Evolutionary conservation across 1,140 invertebrate species (phyloP).

Genomic region (Carposina sasakii): DNA sequence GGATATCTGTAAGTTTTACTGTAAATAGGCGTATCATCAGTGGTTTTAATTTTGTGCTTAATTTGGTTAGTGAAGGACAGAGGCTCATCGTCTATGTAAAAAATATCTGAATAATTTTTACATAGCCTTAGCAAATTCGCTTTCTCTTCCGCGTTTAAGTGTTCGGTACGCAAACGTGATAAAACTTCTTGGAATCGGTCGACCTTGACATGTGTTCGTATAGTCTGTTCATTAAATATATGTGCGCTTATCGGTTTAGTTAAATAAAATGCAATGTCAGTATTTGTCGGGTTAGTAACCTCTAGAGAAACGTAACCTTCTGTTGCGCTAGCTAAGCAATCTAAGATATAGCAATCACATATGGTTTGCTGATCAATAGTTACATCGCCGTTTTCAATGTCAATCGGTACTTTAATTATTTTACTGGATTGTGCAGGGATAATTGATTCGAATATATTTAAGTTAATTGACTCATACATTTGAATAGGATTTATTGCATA

Average conservation of each 20-base stretch:
- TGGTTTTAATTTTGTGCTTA: slow-evolving; percentile 21
- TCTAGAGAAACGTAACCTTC: background rate
- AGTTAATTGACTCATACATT: background rate
- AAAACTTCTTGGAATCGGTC: background rate
- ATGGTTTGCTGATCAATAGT: slow-evolving; percentile 2
- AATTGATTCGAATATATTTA: slow-evolving; percentile 3
- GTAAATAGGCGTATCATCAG: slow-evolving; percentile 18
- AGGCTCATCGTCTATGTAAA: slow-evolving; percentile 10
- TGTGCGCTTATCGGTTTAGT: slow-evolving; percentile 2
- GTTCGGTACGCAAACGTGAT: slow-evolving; percentile 6
- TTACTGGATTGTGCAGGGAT: background rate
- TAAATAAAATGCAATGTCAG: slow-evolving; percentile 4
- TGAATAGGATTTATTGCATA: slow-evolving; percentile 1
- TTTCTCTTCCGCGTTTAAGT: slow-evolving; percentile 9
- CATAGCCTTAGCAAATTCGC: slow-evolving; percentile 2
- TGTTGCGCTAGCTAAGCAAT: slow-evolving; percentile 5
- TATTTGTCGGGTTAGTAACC: slow-evolving; percentile 1
- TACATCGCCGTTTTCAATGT: background rate
- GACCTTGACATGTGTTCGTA: background rate
- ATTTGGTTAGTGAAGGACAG: slow-evolving; percentile 17
- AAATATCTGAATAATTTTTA: slow-evolving; percentile 5
- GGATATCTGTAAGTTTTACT: slow-evolving; percentile 28
- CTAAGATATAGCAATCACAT: slow-evolving; percentile 1
- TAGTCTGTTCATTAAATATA: background rate
- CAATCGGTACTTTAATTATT: slow-evolving; percentile 1